Evolutionary conservation across 2,888 invertebrate genomes (phyloP), one percentile per base, ranked within the genome.

Genomic region (Torymus aiolomorphi): DNA sequence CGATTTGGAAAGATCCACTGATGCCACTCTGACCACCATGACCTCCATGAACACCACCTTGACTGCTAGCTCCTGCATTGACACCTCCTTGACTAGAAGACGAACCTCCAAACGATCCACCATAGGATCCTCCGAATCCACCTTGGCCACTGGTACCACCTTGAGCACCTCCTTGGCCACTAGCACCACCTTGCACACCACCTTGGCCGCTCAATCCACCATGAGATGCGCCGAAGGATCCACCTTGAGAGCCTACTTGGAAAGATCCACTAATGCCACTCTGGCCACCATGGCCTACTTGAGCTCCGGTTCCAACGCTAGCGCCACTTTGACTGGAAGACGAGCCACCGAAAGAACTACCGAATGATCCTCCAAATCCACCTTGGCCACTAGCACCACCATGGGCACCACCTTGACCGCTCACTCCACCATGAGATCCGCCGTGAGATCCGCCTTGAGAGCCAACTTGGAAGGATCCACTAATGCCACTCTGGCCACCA

Each of bases 31-130:
- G 70, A 59, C 16, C 52, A 52, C 16, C 51, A 20, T 18, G 18
- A 42, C 51, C 61, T 24, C 67, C 52, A 31, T 76, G 67, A 52
- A 18, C 18, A 61, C 51, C 42, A 16, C 63, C 63, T 63, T 73
- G 73, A 42, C 11, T 16, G 11, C 8, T n/a, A 54, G 31, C n/a
- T 42, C 51, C 66, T 52, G 12, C n/a, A 49, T 12, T 54, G 11
- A 11, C 42, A 8, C 42, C 42, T 8, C 42, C 42, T 42, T 42
- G 42, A 42, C 8, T 42, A 42, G 42, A 42, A 8, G 42, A 42
- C 42, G 42, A 42, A 42, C 42, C 42, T 42, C 42, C 42, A 42
- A 8, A 8, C 42, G 42, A 42, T 42, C 42, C 42, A 42, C 42
- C 42, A 8, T 8, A 8, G 1, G 42, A 42, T 8, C 42, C 42